Percentiles rank a stretch among this genome's conserved stretches.
phyloP scores from a whole-genome alignment of 2,888 invertebrate genomes.

The Heliconius charithonia region DNA sequence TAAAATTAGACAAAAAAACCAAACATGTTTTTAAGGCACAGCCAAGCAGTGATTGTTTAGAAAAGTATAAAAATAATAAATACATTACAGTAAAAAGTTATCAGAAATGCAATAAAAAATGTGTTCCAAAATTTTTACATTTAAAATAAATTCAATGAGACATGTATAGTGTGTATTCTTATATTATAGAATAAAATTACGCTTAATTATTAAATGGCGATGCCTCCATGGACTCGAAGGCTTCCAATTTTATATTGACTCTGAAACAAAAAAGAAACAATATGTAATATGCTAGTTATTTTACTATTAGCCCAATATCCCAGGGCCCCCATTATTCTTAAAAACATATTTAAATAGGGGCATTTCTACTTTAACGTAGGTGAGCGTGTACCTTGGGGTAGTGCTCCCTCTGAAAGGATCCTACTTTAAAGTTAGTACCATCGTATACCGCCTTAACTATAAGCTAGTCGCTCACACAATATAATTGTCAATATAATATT shows the following conservation, averaged over 20 bases:
- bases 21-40: conserved; percentile 59
- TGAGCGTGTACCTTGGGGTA: too few relatives aligned
- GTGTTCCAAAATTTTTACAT: conserved; percentile 22
- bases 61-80: conserved; percentile 30
- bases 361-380: too few relatives aligned
- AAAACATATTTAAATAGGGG: too few relatives aligned
- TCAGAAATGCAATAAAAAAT: conserved; percentile 17
- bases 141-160: conserved; percentile 42
- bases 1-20: background rate
- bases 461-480: too few relatives aligned
- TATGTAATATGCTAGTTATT: background rate
- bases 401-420: too few relatives aligned
- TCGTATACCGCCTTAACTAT: too few relatives aligned
- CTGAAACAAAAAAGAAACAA: conserved; percentile 72
- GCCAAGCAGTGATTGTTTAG: conserved; percentile 58
- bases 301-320: too few relatives aligned
- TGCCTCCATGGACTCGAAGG: conserved; percentile 85
- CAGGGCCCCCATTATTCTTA: too few relatives aligned
- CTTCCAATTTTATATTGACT: conserved; percentile 81
- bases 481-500: too few relatives aligned
- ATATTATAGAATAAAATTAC: conserved; percentile 1
- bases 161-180: conserved; percentile 32
- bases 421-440: too few relatives aligned
- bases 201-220: conserved; percentile 84
- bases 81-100: conserved; percentile 7